A percentile compares a stretch with the other conserved stretches of the same genome.
phyloP scores from a whole-genome alignment of 2,113 vertebrate genomes.

The Sarotherodon lohbergeri region DNA sequence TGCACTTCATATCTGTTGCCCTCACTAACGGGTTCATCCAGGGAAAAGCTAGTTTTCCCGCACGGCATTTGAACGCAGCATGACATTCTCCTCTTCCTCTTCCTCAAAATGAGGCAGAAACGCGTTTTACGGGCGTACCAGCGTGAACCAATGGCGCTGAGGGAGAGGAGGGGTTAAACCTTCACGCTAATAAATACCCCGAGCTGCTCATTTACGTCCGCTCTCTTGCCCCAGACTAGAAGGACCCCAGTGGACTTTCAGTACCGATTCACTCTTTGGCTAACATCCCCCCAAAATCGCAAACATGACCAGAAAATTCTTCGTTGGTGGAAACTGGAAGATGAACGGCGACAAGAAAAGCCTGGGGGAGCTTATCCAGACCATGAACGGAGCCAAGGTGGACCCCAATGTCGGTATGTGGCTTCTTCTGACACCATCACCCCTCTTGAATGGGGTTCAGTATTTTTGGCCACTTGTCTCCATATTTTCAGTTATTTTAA shows the following conservation, averaged over 20 bases:
- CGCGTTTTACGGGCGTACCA: slow-evolving; percentile 42
- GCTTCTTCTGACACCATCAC: background rate
- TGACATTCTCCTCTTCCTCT: slow-evolving; percentile 40
- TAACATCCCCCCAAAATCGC: background rate
- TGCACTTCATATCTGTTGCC: background rate
- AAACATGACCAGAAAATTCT: slow-evolving; percentile 91
- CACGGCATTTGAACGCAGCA: slow-evolving; percentile 27
- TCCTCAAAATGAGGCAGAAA: slow-evolving; percentile 17
- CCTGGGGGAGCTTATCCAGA: slow-evolving; percentile 85
- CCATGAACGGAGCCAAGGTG: slow-evolving; percentile 82
- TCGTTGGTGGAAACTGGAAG: slow-evolving; percentile 98
- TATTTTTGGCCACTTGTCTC: background rate
- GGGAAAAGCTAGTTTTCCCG: background rate
- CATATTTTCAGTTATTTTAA: background rate
- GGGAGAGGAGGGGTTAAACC: slow-evolving; percentile 49
- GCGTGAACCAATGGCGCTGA: slow-evolving; percentile 39
- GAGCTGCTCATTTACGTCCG: background rate
- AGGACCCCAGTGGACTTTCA: background rate
- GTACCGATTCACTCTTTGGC: background rate
- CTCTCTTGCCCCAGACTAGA: slow-evolving; percentile 14
- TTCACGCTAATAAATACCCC: slow-evolving; percentile 48
- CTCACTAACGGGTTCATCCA: background rate
- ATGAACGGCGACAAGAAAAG: slow-evolving; percentile 95
- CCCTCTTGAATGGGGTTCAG: accelerated
- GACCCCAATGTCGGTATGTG: slow-evolving; percentile 85